Evolutionary conservation across 2,113 vertebrate genomes (phyloP).

Genomic region (Leucopsar rothschildi): DNA sequence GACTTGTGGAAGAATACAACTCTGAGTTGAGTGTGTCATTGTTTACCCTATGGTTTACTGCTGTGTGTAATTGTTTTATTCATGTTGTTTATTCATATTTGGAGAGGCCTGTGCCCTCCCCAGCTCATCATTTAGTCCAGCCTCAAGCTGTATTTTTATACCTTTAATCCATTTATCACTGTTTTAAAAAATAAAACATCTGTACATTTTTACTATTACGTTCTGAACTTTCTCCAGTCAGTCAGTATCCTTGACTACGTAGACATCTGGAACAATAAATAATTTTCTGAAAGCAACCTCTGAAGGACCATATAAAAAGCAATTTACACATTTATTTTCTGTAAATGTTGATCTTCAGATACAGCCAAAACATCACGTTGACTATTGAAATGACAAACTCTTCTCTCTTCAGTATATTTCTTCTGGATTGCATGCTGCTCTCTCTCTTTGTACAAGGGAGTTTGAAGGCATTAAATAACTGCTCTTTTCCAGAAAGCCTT

Average conservation of each 20-base stretch:
- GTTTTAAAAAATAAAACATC: background rate
- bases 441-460: background rate
- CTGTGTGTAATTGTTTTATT: background rate
- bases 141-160: background rate
- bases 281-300: background rate
- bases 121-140: background rate
- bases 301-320: background rate
- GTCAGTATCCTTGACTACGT: background rate
- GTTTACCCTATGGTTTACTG: background rate
- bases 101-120: background rate
- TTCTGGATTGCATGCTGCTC: background rate
- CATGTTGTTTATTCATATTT: background rate
- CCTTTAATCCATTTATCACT: background rate
- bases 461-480: background rate
- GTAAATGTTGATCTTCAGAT: slow-evolving; percentile 20
- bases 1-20: background rate
- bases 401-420: background rate
- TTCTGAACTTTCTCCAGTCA: background rate
- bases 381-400: background rate
- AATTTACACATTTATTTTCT: background rate
- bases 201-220: background rate
- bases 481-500: background rate
- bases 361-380: background rate
- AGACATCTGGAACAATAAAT: slow-evolving; percentile 16
- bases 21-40: background rate